phyloP scores from a whole-genome alignment of 1,140 invertebrate species.

The Lasaia peninsularis region DNA sequence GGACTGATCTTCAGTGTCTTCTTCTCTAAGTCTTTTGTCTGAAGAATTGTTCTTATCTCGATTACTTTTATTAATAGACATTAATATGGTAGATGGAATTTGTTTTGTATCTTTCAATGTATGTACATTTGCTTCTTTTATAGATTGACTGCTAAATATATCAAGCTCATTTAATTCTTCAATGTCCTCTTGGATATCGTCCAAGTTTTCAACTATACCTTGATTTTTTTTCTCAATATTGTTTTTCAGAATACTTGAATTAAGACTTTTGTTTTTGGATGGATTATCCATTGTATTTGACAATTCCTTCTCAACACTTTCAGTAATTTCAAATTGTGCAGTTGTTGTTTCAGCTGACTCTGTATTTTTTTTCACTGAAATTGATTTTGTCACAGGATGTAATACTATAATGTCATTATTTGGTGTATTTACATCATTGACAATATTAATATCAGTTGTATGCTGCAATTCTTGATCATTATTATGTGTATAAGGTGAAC shows the following conservation, averaged over 20 bases:
- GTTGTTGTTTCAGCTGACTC: conserved; percentile 56
- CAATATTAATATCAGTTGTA: not conserved
- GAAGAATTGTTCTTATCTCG: conserved; percentile 25
- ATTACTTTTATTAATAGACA: conserved; percentile 35
- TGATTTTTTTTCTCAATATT: not conserved
- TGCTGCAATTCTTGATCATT: conserved; percentile 8
- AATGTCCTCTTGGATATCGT: conserved; percentile 27
- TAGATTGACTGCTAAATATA: conserved; percentile 51
- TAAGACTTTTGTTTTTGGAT: conserved; percentile 22
- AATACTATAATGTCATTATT: conserved; percentile 8
- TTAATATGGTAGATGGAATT: conserved; percentile 49
- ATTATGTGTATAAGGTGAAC: conserved; percentile 13
- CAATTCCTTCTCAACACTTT: conserved; percentile 60
- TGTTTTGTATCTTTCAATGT: conserved; percentile 35
- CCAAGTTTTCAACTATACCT: conserved; percentile 15
- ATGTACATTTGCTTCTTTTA: conserved; percentile 44
- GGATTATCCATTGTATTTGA: conserved; percentile 43
- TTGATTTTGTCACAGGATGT: conserved; percentile 29
- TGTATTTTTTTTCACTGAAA: conserved; percentile 53
- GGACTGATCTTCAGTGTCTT: conserved; percentile 30
- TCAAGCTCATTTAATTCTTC: conserved; percentile 46
- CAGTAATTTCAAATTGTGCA: conserved; percentile 52
- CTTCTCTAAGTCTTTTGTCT: conserved; percentile 45
- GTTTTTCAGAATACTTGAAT: conserved; percentile 16
- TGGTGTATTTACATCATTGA: not conserved